A percentile compares a stretch with the other conserved stretches of the same genome.
These are phyloP conservation scores for Sycophila texana DNA, from an alignment of 2,888 invertebrate species.

Conservation along the genomic window DNA sequence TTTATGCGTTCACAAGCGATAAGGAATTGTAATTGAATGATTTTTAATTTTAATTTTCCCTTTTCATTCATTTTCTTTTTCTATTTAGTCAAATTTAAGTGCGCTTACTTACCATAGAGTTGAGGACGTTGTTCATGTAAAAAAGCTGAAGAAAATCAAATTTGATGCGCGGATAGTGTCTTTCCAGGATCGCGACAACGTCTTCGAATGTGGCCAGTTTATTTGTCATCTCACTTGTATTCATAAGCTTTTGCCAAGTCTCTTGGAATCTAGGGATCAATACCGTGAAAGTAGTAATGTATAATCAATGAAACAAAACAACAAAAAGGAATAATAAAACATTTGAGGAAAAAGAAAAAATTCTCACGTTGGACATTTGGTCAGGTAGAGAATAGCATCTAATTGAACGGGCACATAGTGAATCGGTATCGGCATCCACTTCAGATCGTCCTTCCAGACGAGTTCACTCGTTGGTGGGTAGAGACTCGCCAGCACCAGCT, in stretches of 20 bases:
- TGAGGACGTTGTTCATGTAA: slow-evolving; percentile 7
- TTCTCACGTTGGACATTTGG: no score
- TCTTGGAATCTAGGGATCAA: not conserved
- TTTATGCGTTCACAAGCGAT: no score
- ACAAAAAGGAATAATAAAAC: no score
- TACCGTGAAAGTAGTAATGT: not conserved
- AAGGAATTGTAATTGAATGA: no score
- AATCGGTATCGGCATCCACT: slow-evolving; percentile 82
- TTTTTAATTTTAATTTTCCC: not conserved
- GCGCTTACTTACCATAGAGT: no score
- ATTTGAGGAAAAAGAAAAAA: no score
- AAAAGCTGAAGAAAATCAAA: slow-evolving; percentile 22
- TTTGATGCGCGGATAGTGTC: not conserved
- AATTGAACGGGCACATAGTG: slow-evolving; percentile 28
- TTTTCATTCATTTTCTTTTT: no score
- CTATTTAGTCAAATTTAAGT: no score
- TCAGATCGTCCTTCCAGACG: slow-evolving; percentile 77
- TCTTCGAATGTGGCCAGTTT: not conserved
- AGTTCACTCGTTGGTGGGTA: slow-evolving; percentile 80
- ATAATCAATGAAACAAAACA: no score
- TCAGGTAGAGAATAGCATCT: slow-evolving; percentile 28
- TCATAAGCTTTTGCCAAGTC: slow-evolving; percentile 14
- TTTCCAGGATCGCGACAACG: not conserved
- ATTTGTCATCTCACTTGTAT: not conserved
- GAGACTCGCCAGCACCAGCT: slow-evolving; percentile 81